A percentile compares a stretch with the other conserved stretches of the same genome.
Conservation (phyloP, 2,797 vertebrate genomes). For the Stomatorhinus walkeri region DNA sequence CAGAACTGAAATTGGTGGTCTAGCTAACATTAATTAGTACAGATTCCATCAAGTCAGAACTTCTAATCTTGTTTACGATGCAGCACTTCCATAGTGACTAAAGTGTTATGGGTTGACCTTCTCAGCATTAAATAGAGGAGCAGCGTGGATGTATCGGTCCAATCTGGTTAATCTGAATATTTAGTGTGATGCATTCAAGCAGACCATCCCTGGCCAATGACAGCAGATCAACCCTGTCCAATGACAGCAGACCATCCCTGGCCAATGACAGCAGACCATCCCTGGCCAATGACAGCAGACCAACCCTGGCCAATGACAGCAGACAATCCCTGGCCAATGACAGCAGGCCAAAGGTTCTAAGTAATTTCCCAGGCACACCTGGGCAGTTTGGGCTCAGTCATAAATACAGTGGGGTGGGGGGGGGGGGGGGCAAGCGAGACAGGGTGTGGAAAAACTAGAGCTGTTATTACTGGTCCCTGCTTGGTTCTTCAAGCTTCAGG, state of each 20-base stretch:
- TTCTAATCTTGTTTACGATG: neutral
- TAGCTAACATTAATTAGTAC: neutral
- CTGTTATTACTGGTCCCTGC: neutral
- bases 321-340: neutral
- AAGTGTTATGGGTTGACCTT: constrained; percentile 29
- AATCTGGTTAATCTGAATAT: neutral
- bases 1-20: neutral
- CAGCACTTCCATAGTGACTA: neutral
- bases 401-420: neutral
- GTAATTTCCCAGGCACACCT: neutral
- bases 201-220: constrained; percentile 19
- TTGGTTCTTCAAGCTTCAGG: neutral
- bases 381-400: neutral
- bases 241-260: constrained; percentile 9
- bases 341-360: neutral
- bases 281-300: constrained; percentile 25
- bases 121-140: constrained; percentile 14
- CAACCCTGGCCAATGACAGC: constrained; percentile 20
- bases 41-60: neutral
- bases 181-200: neutral
- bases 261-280: neutral
- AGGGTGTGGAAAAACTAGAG: neutral
- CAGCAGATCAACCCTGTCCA: constrained; percentile 16
- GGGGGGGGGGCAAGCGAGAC: too few relatives aligned
- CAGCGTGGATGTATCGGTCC: neutral